These are phyloP conservation scores for Erebia palarica DNA, from an alignment of 2,888 invertebrate species.

Conservation along the genomic window DNA sequence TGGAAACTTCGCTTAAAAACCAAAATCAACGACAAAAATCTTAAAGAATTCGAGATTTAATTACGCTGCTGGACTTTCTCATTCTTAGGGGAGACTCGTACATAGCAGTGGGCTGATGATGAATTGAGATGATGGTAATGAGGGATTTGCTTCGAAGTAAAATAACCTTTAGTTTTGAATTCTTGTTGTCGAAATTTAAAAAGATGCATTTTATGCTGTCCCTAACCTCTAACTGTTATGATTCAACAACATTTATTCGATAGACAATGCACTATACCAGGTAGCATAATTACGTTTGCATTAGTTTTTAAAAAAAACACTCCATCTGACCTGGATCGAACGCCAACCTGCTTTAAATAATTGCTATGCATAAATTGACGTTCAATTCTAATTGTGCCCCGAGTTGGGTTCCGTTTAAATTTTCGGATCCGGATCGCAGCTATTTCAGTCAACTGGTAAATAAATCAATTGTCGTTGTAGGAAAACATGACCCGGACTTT, in stretches of 20 bases:
- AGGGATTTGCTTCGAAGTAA: too few species aligned
- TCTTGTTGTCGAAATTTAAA: too few species aligned
- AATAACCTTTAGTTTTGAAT: background rate
- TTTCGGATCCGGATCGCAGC: constrained; percentile 37
- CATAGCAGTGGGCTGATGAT: too few species aligned
- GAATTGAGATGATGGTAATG: too few species aligned
- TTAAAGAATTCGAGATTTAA: too few species aligned
- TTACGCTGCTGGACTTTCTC: too few species aligned
- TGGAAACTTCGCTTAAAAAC: background rate
- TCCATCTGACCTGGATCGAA: constrained; percentile 78
- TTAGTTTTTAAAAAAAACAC: constrained; percentile 80
- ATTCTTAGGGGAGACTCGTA: too few species aligned
- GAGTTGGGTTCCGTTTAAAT: constrained; percentile 47
- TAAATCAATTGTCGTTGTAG: constrained; percentile 23
- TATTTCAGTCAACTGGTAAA: constrained; percentile 25
- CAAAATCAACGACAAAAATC: too few species aligned
- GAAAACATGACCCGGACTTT: constrained; percentile 21
- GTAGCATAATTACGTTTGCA: constrained; percentile 71
- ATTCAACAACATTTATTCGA: background rate
- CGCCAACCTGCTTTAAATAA: constrained; percentile 71
- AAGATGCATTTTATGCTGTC: too few species aligned
- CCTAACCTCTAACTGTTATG: too few species aligned
- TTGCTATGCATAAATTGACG: constrained; percentile 75
- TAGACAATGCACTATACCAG: constrained; percentile 52
- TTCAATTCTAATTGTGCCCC: constrained; percentile 65